These are phyloP conservation scores for Phalacrocorax pelagicus DNA, from an alignment of 2,113 vertebrate species.

Conservation along the genomic window DNA sequence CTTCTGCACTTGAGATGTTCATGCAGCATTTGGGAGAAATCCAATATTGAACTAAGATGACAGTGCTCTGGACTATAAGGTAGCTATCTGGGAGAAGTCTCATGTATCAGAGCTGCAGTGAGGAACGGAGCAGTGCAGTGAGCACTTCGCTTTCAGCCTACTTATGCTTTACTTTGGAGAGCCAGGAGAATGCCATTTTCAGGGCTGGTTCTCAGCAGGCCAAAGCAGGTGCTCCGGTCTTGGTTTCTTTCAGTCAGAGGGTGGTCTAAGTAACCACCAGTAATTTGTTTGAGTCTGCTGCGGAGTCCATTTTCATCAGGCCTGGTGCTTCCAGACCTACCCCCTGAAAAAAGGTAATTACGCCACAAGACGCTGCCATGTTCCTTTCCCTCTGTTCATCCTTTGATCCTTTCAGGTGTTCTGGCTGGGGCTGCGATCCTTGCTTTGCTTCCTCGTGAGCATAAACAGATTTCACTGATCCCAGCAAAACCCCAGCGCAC, in stretches of 20 bases:
- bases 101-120: not conserved
- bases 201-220: not conserved
- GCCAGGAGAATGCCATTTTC: not conserved
- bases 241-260: not conserved
- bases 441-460: not conserved
- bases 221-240: not conserved
- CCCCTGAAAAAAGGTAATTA: not conserved
- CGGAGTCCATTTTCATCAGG: not conserved
- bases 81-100: not conserved
- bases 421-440: not conserved
- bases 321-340: not conserved
- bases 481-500: not conserved
- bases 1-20: not conserved
- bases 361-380: not conserved
- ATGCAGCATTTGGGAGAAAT: not conserved
- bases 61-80: not conserved
- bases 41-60: not conserved
- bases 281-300: not conserved
- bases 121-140: not conserved
- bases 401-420: not conserved
- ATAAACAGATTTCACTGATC: not conserved
- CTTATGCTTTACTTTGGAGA: not conserved
- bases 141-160: not conserved
- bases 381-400: not conserved
- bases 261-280: not conserved